phyloP scores from a whole-genome alignment of 2,797 vertebrate genomes.

The Eospalax fontanierii region DNA sequence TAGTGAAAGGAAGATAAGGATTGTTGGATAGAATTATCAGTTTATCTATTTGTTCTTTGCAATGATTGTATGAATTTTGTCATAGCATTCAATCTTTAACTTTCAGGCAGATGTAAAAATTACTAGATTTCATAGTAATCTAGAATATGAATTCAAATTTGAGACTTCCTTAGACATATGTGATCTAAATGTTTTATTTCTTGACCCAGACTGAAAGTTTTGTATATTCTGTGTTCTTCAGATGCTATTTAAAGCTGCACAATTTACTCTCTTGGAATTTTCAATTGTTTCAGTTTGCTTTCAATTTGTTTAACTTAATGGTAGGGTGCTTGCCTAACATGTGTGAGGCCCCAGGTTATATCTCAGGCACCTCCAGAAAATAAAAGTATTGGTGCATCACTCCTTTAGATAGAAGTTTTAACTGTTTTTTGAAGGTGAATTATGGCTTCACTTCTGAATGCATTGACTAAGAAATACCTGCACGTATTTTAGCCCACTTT shows the following conservation, averaged over 20 bases:
- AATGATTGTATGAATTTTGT: conserved; percentile 6
- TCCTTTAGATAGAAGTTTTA: background rate
- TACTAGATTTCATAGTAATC: background rate
- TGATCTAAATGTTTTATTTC: background rate
- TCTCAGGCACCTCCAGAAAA: background rate
- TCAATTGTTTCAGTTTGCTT: background rate
- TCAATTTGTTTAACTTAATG: background rate
- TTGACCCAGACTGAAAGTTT: background rate
- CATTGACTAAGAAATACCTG: conserved; percentile 37
- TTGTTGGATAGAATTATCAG: background rate
- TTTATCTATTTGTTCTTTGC: background rate
- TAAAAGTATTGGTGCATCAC: background rate
- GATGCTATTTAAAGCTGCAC: conserved; percentile 13
- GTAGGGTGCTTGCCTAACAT: background rate
- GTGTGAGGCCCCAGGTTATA: background rate
- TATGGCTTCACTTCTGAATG: conserved; percentile 6
- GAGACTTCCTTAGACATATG: conserved; percentile 8
- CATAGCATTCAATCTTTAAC: background rate
- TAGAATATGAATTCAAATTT: background rate
- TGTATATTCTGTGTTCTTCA: conserved; percentile 5
- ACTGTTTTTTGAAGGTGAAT: conserved; percentile 39
- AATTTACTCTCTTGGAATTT: conserved; percentile 48
- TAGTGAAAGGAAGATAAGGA: background rate
- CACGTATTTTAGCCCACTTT: background rate
- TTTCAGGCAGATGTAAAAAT: conserved; percentile 1